These are phyloP conservation scores for Crematogaster levior DNA, from an alignment of 2,888 invertebrate genomes.

Conservation along the genomic window DNA sequence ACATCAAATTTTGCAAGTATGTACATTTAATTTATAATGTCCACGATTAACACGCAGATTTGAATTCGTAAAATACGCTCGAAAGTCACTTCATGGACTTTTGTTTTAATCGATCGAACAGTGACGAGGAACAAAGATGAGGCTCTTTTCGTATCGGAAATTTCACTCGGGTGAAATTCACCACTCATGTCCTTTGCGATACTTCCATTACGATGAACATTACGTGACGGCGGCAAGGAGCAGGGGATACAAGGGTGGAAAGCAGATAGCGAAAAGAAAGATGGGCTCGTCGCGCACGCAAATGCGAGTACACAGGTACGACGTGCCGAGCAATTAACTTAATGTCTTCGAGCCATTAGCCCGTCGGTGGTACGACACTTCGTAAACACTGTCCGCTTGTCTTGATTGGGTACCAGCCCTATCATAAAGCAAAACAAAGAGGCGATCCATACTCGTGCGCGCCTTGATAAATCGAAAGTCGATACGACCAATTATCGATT, in stretches of 20 bases:
- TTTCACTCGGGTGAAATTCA: conserved; percentile 54
- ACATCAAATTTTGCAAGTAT: not conserved
- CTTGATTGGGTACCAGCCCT: conserved; percentile 69
- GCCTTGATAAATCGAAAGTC: conserved; percentile 72
- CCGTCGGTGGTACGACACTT: conserved; percentile 72
- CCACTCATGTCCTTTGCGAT: conserved; percentile 70
- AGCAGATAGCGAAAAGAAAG: conserved; percentile 69
- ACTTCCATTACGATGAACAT: conserved; percentile 72
- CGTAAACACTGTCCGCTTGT: conserved; percentile 73
- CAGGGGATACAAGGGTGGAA: conserved; percentile 48
- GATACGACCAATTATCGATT: conserved; percentile 63
- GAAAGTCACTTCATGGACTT: not conserved
- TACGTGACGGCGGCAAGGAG: conserved; percentile 59
- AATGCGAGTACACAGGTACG: conserved; percentile 74
- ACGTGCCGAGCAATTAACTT: conserved; percentile 77
- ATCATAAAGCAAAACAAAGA: conserved; percentile 59
- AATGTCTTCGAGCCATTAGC: conserved; percentile 78
- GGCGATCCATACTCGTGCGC: conserved; percentile 54
- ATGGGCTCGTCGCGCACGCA: conserved; percentile 70
- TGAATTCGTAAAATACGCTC: not conserved
- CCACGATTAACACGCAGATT: not conserved
- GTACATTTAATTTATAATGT: not conserved
- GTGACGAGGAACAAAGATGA: conserved; percentile 53
- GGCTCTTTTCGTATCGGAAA: conserved; percentile 59
- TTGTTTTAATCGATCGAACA: conserved; percentile 68